Percentiles rank a stretch among this genome's conserved stretches.
These are phyloP conservation scores for Oreotrochilus melanogaster DNA, from an alignment of 2,113 vertebrate genomes.

Conservation along the genomic window DNA sequence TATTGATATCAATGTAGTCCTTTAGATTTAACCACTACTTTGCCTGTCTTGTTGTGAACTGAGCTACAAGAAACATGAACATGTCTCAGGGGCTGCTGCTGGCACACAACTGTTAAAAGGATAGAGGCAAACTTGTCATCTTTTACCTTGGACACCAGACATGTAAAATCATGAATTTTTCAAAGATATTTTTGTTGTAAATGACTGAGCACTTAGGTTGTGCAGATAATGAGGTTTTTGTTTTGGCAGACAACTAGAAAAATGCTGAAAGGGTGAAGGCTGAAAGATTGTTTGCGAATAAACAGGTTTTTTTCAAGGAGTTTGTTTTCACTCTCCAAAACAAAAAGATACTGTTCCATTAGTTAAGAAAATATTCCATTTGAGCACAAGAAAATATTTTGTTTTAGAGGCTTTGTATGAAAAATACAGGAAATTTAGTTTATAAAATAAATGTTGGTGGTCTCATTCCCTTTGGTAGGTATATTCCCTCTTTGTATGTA, in stretches of 20 bases:
- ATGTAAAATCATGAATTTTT: background rate
- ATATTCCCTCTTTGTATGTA: background rate
- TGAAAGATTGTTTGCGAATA: background rate
- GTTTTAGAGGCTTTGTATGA: background rate
- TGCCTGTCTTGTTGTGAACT: background rate
- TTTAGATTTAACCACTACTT: background rate
- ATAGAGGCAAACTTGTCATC: background rate
- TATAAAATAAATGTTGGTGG: background rate
- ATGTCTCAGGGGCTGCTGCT: background rate
- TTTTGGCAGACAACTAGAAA: background rate
- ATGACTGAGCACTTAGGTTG: rapidly evolving
- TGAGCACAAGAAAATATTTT: background rate
- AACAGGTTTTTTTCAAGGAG: background rate
- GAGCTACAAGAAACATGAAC: background rate
- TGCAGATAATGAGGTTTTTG: background rate
- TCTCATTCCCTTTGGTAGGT: background rate
- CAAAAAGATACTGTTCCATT: background rate
- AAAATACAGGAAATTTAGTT: background rate
- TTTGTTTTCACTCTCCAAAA: background rate
- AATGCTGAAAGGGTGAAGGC: background rate
- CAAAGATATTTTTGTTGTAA: background rate
- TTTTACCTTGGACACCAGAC: background rate
- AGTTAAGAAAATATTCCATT: background rate
- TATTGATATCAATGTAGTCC: background rate
- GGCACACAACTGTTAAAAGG: background rate